Evolutionary conservation across 53 echinoderm and acorn worm species (phyloP).

Genomic region (Holothuria leucospilota): DNA sequence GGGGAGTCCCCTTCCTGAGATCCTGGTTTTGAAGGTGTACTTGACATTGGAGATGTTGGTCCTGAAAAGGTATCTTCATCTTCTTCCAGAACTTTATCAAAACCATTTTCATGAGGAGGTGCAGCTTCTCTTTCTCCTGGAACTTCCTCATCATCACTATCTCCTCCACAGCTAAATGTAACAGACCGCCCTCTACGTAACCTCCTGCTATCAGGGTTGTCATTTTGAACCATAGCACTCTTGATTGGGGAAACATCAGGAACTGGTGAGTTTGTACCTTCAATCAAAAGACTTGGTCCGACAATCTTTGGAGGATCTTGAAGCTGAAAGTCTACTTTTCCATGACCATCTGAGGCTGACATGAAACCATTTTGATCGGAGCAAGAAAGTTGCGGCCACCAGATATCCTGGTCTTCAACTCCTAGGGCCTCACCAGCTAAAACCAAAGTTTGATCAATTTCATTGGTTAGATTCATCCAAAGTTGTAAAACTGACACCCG

Average conservation of each 20-base stretch:
- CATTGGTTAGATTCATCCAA: conserved; percentile 92
- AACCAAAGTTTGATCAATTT: conserved; percentile 83
- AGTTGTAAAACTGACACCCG: conserved; percentile 77
- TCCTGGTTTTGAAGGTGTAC: conserved; percentile 68
- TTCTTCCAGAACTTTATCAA: conserved; percentile 36
- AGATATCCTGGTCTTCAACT: conserved; percentile 78
- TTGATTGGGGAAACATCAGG: conserved; percentile 41
- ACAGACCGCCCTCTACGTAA: conserved; percentile 30
- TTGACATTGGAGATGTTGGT: conserved; percentile 25
- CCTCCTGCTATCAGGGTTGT: not conserved
- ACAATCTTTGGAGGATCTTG: conserved; percentile 16
- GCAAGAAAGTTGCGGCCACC: conserved; percentile 80
- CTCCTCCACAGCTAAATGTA: conserved; percentile 49
- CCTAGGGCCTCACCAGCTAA: conserved; percentile 76
- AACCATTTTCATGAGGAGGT: not conserved
- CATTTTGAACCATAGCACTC: not conserved
- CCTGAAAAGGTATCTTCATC: not conserved
- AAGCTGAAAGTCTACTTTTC: not conserved
- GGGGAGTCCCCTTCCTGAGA: conserved; percentile 72
- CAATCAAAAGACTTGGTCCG: not conserved
- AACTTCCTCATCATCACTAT: conserved; percentile 46
- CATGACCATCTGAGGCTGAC: not conserved
- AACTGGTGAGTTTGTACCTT: not conserved
- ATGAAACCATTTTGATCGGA: not conserved
- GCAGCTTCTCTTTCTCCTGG: not conserved